Base-by-base conservation (phyloP, 2,113 vertebrate genomes). In the Callospermophilus lateralis region DNA sequence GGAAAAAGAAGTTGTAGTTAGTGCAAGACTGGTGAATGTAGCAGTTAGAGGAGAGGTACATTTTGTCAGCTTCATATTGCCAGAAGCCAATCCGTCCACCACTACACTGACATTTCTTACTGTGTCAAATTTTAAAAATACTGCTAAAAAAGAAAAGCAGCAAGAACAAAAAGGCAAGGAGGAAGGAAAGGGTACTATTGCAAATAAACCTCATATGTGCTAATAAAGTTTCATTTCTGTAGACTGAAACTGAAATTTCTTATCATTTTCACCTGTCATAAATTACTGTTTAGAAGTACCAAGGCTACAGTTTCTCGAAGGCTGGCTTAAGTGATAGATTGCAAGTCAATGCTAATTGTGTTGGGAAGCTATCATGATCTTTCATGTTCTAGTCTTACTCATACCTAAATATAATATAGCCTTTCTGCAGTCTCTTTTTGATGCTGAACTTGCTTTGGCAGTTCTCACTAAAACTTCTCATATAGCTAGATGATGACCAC, bases 161-260 rank as follows among this genome's bases (percentile, higher is more conserved):
- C 2, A 80, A 58, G 12, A 72, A 34, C 30, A 78, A 85, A 85
- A 89, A 19, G 76, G 22, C 26, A 51, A 37, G 15, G 1, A 45
- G 15, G 3, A 1, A 0, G 1, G 7, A 45, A 24, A 13, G 0
- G 12, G 3, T 30, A 32, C 10, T 70, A 67, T 12, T 2, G 0
- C 24, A 86, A 88, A 72, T 55, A 65, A 42, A 67, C 34, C 42
- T 30, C 7, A 39, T 6, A 24, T 24, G 30, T 70, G 65, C 22
- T 39, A 68, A 42, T 63, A 67, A 53, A 37, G 88, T 17, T 78
- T 87, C 70, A 92, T 73, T 96, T 93, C 19, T 92, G 15, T 55
- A 48, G 15, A 68, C 6, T 6, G 16, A 81, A 72, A 89, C 78
- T 93, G 93, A 81, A 94, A 81, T 95, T 58, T 91, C 19, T 39